These are phyloP conservation scores for Gymnothorax javanicus DNA, from an alignment of 2,797 vertebrate genomes.

Conservation along the genomic window DNA sequence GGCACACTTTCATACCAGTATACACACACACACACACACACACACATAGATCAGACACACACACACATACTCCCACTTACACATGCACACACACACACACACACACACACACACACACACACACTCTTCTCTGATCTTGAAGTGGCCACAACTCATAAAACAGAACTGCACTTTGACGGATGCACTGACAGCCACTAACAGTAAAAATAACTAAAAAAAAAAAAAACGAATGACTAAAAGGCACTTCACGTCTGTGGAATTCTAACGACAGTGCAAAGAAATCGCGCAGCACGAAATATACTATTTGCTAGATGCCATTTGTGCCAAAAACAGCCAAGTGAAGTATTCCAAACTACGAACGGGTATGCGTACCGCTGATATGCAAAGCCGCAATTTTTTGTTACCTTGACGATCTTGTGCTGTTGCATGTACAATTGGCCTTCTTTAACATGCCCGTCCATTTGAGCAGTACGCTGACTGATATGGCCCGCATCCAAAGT, in stretches of 20 bases:
- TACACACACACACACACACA: too few relatives aligned
- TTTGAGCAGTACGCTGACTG: neutral
- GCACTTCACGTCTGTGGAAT: too few relatives aligned
- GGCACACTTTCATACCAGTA: neutral
- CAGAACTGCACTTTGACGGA: too few relatives aligned
- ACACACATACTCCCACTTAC: neutral
- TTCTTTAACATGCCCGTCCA: conserved; percentile 4
- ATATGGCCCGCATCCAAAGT: neutral
- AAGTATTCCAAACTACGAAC: neutral
- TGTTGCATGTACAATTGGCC: conserved; percentile 4
- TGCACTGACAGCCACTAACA: too few relatives aligned
- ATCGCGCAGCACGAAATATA: too few relatives aligned
- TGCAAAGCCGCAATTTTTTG: neutral
- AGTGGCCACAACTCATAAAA: too few relatives aligned
- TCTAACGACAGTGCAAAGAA: too few relatives aligned
- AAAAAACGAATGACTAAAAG: too few relatives aligned
- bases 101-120: neutral
- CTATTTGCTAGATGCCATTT: too few relatives aligned
- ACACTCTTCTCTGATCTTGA: neutral
- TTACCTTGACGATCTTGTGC: conserved; percentile 2
- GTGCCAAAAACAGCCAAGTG: too few relatives aligned
- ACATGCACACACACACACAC: too few relatives aligned
- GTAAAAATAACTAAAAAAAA: too few relatives aligned
- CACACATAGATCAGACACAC: neutral
- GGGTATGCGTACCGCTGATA: neutral